Evolutionary conservation across 1,140 invertebrate species (phyloP), one percentile per base, ranked within the genome.

Genomic region (Dendrolimus punctatus): DNA sequence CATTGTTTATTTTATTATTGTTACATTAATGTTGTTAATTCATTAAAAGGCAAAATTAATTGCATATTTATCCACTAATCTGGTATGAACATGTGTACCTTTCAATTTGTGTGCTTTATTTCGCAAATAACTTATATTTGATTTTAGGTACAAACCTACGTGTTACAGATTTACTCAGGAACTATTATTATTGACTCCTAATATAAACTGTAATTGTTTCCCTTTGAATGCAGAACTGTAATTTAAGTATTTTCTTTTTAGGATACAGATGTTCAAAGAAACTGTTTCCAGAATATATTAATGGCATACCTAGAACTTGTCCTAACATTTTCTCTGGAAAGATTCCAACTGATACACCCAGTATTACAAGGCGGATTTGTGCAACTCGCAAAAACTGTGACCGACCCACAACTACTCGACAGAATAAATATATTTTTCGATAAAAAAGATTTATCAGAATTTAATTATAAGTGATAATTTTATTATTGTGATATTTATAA

Each of bases 291-390:
- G 53, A 90, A 90, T 67, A 90, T 90, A 45, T 77, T 91, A 57
- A 89, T 89, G 76, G 90, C 90, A 51, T 91, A 89, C 71, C 72
- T 91, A 57, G 89, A 91, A 60, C 62, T 91, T 40, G 76, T 91
- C 23, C 73, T 88, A 46, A 89, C 88, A 39, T 87, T 91, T 64
- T 85, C 89, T 4, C 63, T 88, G 45, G 86, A 89, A 41, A 83
- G 88, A 51, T 88, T 90, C 53, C 82, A 88, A 42, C 80, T 89
- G 36, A 75, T 90, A 9, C 83, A 85, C 23, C 78, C 85, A 6
- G 85, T 90, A 4, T 65, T 91, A 5, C 89, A 89, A 60, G 69
- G 80, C 46, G 89, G 89, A 4, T 89, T 89, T 52, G 64, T 87
- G n/a, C 82, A 88, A 60, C 77, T 91, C 41, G 78, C 89, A 40